A percentile compares a stretch with the other conserved stretches of the same genome.
Evolutionary conservation across 2,888 invertebrate genomes (phyloP).

Genomic region (Fissipunctia ypsillon): DNA sequence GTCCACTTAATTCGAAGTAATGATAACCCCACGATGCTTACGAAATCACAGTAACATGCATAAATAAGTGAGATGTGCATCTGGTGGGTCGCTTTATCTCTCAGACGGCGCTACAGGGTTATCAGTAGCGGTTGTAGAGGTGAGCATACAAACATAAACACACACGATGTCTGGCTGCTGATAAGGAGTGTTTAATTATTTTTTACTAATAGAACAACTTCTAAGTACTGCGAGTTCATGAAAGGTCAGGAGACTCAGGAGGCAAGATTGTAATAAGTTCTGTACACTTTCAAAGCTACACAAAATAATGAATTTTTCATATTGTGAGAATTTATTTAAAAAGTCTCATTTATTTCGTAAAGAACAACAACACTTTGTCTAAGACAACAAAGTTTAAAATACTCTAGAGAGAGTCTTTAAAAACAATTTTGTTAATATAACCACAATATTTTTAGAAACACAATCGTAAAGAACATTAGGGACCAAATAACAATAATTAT

Average conservation of each 20-base stretch:
- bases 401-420: not conserved
- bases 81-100: conserved; percentile 65
- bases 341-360: conserved; percentile 20
- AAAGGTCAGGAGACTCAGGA: conserved; percentile 35
- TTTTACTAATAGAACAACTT: conserved; percentile 48
- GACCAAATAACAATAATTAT: conserved; percentile 58
- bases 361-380: conserved; percentile 13
- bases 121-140: conserved; percentile 59
- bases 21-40: conserved; percentile 57
- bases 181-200: conserved; percentile 57
- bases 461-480: conserved; percentile 48
- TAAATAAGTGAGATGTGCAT: conserved; percentile 59
- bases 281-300: conserved; percentile 20
- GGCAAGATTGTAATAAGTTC: conserved; percentile 33
- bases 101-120: conserved; percentile 64
- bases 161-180: conserved; percentile 49
- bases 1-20: conserved; percentile 47
- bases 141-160: conserved; percentile 59
- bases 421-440: not conserved
- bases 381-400: conserved; percentile 28
- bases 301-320: conserved; percentile 20
- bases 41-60: conserved; percentile 56
- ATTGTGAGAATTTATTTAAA: conserved; percentile 25
- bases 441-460: conserved; percentile 18
- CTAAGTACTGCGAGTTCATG: conserved; percentile 44